Conservation (phyloP, 2,113 vertebrate genomes). For the Piprites chloris region DNA sequence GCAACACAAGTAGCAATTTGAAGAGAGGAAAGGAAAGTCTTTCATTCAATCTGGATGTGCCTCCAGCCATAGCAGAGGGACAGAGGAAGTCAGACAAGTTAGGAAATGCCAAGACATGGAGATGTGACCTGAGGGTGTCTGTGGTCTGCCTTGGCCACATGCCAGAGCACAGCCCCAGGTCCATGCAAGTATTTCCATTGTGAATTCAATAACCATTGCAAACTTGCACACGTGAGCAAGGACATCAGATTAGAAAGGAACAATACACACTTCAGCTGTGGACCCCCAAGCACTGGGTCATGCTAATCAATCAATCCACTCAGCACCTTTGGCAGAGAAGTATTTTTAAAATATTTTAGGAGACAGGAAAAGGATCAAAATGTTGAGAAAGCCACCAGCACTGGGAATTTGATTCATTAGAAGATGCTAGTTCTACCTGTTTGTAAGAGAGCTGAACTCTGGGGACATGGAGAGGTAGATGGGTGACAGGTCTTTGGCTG, state of each 20-base stretch:
- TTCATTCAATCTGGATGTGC: not conserved
- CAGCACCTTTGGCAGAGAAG: not conserved
- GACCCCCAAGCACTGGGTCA: not conserved
- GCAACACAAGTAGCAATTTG: not conserved
- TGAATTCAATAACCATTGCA: not conserved
- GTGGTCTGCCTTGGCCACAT: not conserved
- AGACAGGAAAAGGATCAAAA: not conserved
- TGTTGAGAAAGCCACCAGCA: not conserved
- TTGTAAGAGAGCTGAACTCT: not conserved
- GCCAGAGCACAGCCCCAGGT: not conserved
- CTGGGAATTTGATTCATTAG: not conserved
- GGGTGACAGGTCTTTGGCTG: not conserved
- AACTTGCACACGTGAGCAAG: not conserved
- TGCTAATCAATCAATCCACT: not conserved
- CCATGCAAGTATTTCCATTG: not conserved
- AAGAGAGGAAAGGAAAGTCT: conserved; percentile 12
- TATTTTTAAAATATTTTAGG: not conserved
- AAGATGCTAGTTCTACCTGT: not conserved
- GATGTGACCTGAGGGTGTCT: not conserved
- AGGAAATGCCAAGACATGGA: not conserved
- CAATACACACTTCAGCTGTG: not conserved
- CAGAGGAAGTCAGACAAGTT: not conserved
- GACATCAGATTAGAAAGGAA: not conserved
- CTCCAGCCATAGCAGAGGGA: not conserved
- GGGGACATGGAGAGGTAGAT: not conserved